A percentile compares a stretch with the other conserved stretches of the same genome.
phyloP scores from a whole-genome alignment of 1,140 invertebrate genomes.

The Linepithema humile region DNA sequence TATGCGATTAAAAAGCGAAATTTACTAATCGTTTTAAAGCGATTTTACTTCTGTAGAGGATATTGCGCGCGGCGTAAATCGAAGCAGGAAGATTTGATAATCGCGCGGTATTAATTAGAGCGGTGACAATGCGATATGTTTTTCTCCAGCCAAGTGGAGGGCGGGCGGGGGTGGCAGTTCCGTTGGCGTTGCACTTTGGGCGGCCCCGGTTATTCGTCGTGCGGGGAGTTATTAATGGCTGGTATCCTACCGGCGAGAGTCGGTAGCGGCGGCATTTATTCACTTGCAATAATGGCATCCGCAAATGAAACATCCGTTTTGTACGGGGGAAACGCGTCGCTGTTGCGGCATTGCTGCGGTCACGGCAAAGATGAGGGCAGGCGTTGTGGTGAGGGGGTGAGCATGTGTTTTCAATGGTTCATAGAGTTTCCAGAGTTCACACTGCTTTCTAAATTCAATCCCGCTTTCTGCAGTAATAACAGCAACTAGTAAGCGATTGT shows the following conservation, averaged over 20 bases:
- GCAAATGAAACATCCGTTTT: conserved; percentile 54
- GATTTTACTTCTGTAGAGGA: background rate
- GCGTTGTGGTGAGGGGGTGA: conserved; percentile 23
- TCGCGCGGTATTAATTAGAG: conserved; percentile 41
- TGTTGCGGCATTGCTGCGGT: conserved; percentile 41
- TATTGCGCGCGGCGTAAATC: background rate
- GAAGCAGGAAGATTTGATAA: background rate
- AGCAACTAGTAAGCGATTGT: background rate
- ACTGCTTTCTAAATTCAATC: conserved; percentile 34
- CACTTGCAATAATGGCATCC: conserved; percentile 53
- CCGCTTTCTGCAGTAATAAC: conserved; percentile 8
- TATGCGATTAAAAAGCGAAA: background rate
- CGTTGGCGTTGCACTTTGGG: conserved; percentile 37
- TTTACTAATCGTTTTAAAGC: background rate
- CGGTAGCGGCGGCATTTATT: conserved; percentile 45
- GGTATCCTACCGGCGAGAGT: conserved; percentile 22
- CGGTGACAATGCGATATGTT: conserved; percentile 38
- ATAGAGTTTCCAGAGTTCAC: conserved; percentile 16
- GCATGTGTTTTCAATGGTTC: conserved; percentile 40
- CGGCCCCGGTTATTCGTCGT: conserved; percentile 39
- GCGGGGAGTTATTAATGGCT: conserved; percentile 43
- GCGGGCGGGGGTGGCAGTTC: background rate
- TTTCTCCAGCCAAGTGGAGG: conserved; percentile 20
- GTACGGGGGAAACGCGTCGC: background rate
- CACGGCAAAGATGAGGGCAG: conserved; percentile 42